A percentile compares a stretch with the other conserved stretches of the same genome.
phyloP scores from a whole-genome alignment of 2,888 invertebrate species.

The Chrysotoxum bicinctum region DNA sequence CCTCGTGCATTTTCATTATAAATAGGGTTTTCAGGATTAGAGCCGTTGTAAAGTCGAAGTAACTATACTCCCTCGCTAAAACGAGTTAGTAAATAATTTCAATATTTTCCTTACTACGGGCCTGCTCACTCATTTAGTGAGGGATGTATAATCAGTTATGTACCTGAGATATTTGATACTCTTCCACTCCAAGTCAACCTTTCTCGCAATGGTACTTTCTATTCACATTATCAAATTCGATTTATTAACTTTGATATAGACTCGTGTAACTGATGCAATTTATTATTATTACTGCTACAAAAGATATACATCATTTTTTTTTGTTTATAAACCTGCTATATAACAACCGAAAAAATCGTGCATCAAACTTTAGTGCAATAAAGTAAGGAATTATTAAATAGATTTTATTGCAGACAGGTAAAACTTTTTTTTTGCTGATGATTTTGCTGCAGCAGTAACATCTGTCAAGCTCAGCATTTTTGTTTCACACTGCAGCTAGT shows the following conservation, averaged over 20 bases:
- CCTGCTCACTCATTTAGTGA: neutral
- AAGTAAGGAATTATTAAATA: neutral
- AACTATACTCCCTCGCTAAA: no score
- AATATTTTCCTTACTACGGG: neutral
- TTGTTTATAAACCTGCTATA: conserved; percentile 19
- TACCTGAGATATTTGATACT: conserved; percentile 14
- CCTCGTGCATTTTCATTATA: no score
- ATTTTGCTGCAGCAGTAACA: neutral
- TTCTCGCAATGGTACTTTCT: conserved; percentile 43
- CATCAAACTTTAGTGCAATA: neutral
- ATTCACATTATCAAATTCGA: conserved; percentile 33
- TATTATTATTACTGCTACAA: neutral
- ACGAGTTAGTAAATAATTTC: no score
- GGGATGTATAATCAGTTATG: conserved; percentile 6
- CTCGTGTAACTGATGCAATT: conserved; percentile 36
- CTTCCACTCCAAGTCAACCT: neutral
- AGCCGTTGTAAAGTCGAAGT: no score
- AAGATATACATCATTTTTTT: neutral
- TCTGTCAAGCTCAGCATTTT: conserved; percentile 45
- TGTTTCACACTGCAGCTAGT: conserved; percentile 40
- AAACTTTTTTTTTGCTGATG: neutral
- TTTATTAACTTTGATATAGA: conserved; percentile 43
- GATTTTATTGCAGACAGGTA: conserved; percentile 6
- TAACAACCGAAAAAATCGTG: conserved; percentile 38
- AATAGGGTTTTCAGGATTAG: no score